Conservation (phyloP, 2,797 vertebrate species). For the Australoheros facetus region DNA sequence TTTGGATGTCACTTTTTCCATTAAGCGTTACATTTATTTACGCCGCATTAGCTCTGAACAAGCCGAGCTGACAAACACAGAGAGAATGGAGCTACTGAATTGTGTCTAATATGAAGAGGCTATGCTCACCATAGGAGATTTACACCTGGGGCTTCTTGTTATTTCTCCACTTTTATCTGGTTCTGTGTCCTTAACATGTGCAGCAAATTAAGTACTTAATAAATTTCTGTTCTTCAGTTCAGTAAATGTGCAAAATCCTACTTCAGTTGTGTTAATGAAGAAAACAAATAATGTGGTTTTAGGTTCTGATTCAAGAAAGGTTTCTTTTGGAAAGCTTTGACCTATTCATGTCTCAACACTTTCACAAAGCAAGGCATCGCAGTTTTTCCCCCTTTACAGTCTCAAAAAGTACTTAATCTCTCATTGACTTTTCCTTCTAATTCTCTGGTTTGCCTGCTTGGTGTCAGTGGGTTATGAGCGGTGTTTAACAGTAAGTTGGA, state of each 20-base stretch:
- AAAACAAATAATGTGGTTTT: not conserved
- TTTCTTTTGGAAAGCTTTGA: not conserved
- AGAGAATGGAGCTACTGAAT: slow-evolving; percentile 50
- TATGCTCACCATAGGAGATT: slow-evolving; percentile 28
- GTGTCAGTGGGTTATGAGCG: slow-evolving; percentile 10
- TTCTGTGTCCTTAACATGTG: slow-evolving; percentile 1
- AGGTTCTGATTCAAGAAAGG: not conserved
- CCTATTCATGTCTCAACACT: not conserved
- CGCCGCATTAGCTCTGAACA: slow-evolving; percentile 36
- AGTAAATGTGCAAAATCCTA: not conserved
- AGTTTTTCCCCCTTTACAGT: not conserved
- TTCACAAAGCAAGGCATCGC: not conserved
- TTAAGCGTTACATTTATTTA: slow-evolving; percentile 45
- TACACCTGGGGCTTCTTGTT: slow-evolving; percentile 22
- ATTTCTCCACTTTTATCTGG: slow-evolving; percentile 32
- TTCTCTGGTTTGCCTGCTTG: slow-evolving; percentile 23
- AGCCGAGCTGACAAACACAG: slow-evolving; percentile 34
- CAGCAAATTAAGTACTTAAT: slow-evolving; percentile 25
- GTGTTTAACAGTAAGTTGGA: slow-evolving; percentile 13
- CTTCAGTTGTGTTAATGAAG: not conserved
- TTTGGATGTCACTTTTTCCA: not conserved
- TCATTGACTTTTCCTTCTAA: slow-evolving; percentile 15
- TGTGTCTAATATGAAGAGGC: slow-evolving; percentile 48
- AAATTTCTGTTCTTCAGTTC: not conserved
- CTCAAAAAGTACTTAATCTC: not conserved